phyloP scores from a whole-genome alignment of 2,888 invertebrate genomes.

The Liopterus haemorrhoidalis region DNA sequence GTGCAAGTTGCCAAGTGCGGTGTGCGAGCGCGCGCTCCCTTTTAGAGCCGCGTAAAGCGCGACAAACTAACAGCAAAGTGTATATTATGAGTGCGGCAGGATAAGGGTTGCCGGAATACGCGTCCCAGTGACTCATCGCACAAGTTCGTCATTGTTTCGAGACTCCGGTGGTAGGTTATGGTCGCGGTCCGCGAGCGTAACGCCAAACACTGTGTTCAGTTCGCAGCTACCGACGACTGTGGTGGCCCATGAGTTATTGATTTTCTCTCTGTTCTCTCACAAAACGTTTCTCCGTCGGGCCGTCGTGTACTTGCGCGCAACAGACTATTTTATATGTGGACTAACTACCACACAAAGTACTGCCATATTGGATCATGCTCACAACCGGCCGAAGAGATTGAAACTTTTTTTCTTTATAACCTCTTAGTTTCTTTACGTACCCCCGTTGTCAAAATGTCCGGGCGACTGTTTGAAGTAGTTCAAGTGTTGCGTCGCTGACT shows the following conservation, averaged over 20 bases:
- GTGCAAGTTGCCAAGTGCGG: neutral
- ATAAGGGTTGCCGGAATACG: neutral
- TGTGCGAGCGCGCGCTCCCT: neutral
- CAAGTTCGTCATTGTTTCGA: neutral
- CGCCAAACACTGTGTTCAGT: too few relatives aligned
- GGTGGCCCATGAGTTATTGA: conserved; percentile 17
- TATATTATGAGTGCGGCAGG: neutral
- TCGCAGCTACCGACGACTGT: conserved; percentile 1
- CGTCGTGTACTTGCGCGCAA: conserved; percentile 21
- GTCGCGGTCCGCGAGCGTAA: neutral
- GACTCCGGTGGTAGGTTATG: neutral
- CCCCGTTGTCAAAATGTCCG: conserved; percentile 11
- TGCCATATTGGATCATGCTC: conserved; percentile 18
- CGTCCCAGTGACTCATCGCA: neutral
- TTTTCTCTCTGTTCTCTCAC: conserved; percentile 21
- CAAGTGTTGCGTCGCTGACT: conserved; percentile 9
- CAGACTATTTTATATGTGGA: conserved; percentile 19
- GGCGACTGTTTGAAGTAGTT: conserved; percentile 6
- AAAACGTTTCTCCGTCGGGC: conserved; percentile 13
- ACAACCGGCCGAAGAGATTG: neutral
- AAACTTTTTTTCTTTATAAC: conserved; percentile 17
- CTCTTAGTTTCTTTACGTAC: too few relatives aligned
- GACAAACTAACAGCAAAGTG: neutral
- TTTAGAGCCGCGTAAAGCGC: neutral
- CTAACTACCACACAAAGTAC: conserved; percentile 19